These are phyloP conservation scores for Trachymyrmex septentrionalis DNA, from an alignment of 1,140 invertebrate species.

Conservation along the genomic window DNA sequence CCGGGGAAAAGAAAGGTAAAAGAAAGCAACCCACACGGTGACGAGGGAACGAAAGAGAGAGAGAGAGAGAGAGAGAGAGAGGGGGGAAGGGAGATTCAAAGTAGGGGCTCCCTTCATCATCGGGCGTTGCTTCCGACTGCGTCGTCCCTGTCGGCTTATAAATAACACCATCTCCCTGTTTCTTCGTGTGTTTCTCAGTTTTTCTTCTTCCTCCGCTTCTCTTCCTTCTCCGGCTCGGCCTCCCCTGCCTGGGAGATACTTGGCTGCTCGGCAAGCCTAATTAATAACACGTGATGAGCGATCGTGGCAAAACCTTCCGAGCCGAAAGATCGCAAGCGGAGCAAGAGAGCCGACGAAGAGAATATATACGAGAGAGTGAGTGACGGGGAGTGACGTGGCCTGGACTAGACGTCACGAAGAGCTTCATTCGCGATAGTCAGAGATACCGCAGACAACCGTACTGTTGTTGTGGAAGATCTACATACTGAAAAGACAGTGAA, in stretches of 20 bases:
- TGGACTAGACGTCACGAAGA: constrained; percentile 32
- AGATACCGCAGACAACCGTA: constrained; percentile 21
- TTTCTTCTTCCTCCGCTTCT: constrained; percentile 74
- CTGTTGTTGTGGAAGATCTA: constrained; percentile 36
- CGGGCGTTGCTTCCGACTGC: constrained; percentile 73
- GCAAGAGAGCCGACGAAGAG: constrained; percentile 22
- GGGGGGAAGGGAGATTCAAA: background rate
- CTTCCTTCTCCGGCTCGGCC: constrained; percentile 39
- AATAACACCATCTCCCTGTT: constrained; percentile 85
- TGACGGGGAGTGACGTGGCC: constrained; percentile 49
- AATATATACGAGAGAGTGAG: constrained; percentile 45
- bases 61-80: background rate
- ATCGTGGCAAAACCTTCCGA: constrained; percentile 79
- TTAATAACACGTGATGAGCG: constrained; percentile 85
- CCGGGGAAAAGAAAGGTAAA: constrained; percentile 20
- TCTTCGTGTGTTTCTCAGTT: constrained; percentile 76
- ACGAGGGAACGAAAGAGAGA: constrained; percentile 28
- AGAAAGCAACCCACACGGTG: constrained; percentile 4
- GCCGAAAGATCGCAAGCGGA: constrained; percentile 64
- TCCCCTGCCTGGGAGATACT: constrained; percentile 51
- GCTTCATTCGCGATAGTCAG: constrained; percentile 37
- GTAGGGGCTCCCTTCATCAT: constrained; percentile 27
- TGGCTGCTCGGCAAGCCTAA: constrained; percentile 77
- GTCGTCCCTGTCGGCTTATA: constrained; percentile 80
- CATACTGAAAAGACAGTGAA: background rate